Evolutionary conservation across 2,113 vertebrate species (phyloP), one percentile per base, ranked within the genome.

Genomic region (Saccopteryx leptura): DNA sequence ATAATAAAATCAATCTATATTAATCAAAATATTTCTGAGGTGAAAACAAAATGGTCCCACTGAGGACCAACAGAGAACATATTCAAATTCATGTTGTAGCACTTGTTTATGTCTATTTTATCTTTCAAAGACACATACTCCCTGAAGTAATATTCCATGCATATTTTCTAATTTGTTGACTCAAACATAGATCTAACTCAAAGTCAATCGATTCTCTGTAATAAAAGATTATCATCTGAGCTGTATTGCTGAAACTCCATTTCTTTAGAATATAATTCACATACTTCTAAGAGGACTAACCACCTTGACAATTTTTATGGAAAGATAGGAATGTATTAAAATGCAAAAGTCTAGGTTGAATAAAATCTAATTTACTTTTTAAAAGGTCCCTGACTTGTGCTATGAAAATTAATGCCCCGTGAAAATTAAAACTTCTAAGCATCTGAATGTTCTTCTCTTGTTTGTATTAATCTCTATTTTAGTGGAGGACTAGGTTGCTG

Each of bases 291-390:
- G 17, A 92, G n/a, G 5, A 94, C 92, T 81, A 78, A 88, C 52
- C 8, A 90, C 28, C 39, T 87, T 84, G 50, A 78, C 66, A 95
- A 69, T 39, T 84, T 94, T 84, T 88, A 95, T 66, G 46, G 50
- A 86, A 74, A 17, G 14, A 71, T 23, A 87, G 10, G 94, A 88
- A 63, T 88, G 2, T 31, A 87, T 89, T 97, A 94, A 88, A 95
- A 93, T 80, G 39, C 13, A 84, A 93, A 87, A 14, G 5, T 48
- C 60, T 93, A 96, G 66, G 76, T 81, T 81, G 97, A 95, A 96
- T 95, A 95, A 95, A 91, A 96, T 92, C 81, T 82, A 97, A 96
- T 96, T 96, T 95, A 65, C 66, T 93, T 97, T 94, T 96, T 87
- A 31, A 92, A 96, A 78, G 71, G 80, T 84, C 39, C 28, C 50